Evolutionary conservation across 2,113 vertebrate species (phyloP).

Genomic region (Sebastes fasciatus): DNA sequence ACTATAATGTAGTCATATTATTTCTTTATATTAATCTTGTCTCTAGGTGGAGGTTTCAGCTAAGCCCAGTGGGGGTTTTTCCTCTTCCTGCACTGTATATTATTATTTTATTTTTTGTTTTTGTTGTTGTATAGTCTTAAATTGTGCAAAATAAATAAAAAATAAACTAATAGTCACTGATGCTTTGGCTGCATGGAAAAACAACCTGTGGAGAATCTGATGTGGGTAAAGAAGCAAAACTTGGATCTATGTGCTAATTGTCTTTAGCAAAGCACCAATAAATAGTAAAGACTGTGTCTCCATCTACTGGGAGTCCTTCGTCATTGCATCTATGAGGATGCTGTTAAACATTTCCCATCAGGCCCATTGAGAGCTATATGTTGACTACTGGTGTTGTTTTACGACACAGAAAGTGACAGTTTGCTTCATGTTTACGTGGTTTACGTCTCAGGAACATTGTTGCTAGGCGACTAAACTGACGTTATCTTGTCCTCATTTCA

Average conservation of each 20-base stretch:
- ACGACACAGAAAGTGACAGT: not conserved
- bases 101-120: too few species aligned
- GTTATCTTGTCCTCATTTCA: not conserved
- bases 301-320: conserved; percentile 45
- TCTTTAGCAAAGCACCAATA: not conserved
- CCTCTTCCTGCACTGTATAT: too few species aligned
- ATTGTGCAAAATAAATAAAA: too few species aligned
- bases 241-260: not conserved
- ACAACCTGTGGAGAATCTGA: not conserved
- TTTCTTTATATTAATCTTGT: too few species aligned
- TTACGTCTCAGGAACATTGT: not conserved
- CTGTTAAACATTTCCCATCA: not conserved
- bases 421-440: rapidly evolving
- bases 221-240: not conserved
- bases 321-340: not conserved
- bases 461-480: not conserved
- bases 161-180: not conserved
- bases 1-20: too few species aligned
- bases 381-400: not conserved
- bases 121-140: too few species aligned
- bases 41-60: too few species aligned
- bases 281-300: conserved; percentile 23
- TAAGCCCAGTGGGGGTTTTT: too few species aligned
- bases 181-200: not conserved
- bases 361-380: too few species aligned